phyloP scores from a whole-genome alignment of 2,113 vertebrate genomes.

The Sapajus apella region DNA sequence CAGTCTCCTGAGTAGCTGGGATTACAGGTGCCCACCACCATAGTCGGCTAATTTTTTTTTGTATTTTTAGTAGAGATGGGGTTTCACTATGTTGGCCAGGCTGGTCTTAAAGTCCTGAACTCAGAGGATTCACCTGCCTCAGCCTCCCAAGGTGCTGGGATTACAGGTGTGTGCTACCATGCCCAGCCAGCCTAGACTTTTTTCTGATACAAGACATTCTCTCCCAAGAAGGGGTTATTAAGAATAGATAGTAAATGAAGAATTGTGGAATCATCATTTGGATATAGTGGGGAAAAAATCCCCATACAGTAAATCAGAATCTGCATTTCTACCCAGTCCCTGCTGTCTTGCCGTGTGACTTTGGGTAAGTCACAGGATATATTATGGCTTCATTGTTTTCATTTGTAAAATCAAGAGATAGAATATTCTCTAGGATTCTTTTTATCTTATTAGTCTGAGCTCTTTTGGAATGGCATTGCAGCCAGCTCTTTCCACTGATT shows the following conservation, averaged over 20 bases:
- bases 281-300: neutral
- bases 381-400: neutral
- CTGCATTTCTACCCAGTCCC: accelerated
- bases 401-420: neutral
- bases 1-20: too few species aligned
- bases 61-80: too few species aligned
- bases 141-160: too few species aligned
- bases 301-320: neutral
- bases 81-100: too few species aligned
- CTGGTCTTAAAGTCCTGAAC: too few species aligned
- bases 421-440: neutral
- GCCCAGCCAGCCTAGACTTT: neutral
- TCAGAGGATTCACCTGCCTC: too few species aligned
- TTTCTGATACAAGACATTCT: neutral
- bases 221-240: neutral
- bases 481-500: neutral
- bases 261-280: neutral
- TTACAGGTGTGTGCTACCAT: too few species aligned
- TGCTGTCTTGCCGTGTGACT: neutral
- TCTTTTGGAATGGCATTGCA: neutral
- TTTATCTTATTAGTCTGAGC: neutral
- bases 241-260: neutral
- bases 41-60: too few species aligned
- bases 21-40: too few species aligned
- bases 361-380: neutral